Evolutionary conservation across 2,888 invertebrate genomes (phyloP).

Genomic region (Trichogramma dendrolimi): DNA sequence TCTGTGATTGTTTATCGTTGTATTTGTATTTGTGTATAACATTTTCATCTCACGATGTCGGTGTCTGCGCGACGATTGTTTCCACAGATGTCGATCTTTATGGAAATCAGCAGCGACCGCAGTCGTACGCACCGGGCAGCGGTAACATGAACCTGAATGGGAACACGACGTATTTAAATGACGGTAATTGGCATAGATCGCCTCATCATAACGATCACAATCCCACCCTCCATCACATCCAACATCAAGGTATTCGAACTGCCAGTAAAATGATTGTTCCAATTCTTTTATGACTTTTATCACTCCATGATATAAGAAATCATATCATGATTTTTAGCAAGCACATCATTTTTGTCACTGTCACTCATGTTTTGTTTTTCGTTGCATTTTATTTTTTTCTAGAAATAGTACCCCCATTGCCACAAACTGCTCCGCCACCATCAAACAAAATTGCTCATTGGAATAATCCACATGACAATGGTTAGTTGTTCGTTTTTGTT

Average conservation of each 20-base stretch:
- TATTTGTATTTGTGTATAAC: too few relatives aligned
- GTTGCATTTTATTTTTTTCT: conserved; percentile 44
- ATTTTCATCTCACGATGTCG: not conserved
- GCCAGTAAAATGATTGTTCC: conserved; percentile 27
- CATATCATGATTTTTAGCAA: too few relatives aligned
- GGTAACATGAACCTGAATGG: conserved; percentile 47
- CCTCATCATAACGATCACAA: conserved; percentile 42
- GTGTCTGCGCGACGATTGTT: not conserved
- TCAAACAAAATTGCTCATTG: conserved; percentile 44
- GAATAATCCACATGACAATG: conserved; percentile 46
- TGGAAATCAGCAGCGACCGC: conserved; percentile 41
- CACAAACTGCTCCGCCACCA: conserved; percentile 58
- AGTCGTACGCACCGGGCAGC: conserved; percentile 46
- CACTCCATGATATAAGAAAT: not conserved
- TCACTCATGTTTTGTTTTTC: not conserved
- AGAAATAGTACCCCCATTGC: conserved; percentile 61
- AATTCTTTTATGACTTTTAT: conserved; percentile 8
- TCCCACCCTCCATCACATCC: conserved; percentile 29
- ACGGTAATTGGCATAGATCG: conserved; percentile 44
- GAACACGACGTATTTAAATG: conserved; percentile 45
- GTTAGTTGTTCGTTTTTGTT: conserved; percentile 39
- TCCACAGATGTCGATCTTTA: conserved; percentile 42
- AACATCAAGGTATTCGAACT: conserved; percentile 42
- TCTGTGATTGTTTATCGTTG: not conserved
- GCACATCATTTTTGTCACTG: too few relatives aligned